Evolutionary conservation across 2,113 vertebrate species (phyloP).

Genomic region (Esox niger): DNA sequence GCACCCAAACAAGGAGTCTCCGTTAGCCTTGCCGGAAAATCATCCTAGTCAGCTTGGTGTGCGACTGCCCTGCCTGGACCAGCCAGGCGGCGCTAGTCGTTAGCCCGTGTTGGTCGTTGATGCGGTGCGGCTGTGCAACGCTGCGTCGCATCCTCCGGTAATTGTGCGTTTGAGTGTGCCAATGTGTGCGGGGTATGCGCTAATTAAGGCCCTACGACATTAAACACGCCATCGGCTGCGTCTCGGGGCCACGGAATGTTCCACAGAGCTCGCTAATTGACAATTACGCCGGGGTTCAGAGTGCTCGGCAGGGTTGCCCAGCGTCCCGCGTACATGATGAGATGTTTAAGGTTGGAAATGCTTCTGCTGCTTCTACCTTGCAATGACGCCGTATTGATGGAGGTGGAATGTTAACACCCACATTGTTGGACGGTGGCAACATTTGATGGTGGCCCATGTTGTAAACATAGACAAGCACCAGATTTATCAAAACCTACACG

Average conservation of each 20-base stretch:
- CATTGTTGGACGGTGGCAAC: not conserved
- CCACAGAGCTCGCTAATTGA: slow-evolving; percentile 62
- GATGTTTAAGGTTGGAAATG: slow-evolving; percentile 7
- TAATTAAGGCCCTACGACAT: slow-evolving; percentile 68
- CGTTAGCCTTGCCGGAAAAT: slow-evolving; percentile 53
- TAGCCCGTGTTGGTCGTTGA: slow-evolving; percentile 1
- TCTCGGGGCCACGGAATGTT: slow-evolving; percentile 26
- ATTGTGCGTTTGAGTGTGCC: slow-evolving; percentile 69
- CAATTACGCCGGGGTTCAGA: slow-evolving; percentile 51
- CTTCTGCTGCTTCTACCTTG: not conserved
- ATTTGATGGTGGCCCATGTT: no score
- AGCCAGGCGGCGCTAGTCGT: not conserved
- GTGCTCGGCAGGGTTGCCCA: slow-evolving; percentile 15
- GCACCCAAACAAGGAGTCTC: slow-evolving; percentile 30
- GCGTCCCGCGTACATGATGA: slow-evolving; percentile 33
- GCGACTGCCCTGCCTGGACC: not conserved
- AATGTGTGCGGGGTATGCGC: slow-evolving; percentile 60
- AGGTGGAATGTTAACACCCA: not conserved
- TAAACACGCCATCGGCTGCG: slow-evolving; percentile 37
- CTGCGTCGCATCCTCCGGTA: slow-evolving; percentile 49
- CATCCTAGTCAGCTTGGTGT: slow-evolving; percentile 49
- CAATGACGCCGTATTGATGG: not conserved
- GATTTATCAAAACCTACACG: no score
- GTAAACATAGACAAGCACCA: no score
- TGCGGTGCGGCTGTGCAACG: slow-evolving; percentile 36